phyloP scores from a whole-genome alignment of 2,797 vertebrate genomes.

The Hyperoplus lanceolatus region DNA sequence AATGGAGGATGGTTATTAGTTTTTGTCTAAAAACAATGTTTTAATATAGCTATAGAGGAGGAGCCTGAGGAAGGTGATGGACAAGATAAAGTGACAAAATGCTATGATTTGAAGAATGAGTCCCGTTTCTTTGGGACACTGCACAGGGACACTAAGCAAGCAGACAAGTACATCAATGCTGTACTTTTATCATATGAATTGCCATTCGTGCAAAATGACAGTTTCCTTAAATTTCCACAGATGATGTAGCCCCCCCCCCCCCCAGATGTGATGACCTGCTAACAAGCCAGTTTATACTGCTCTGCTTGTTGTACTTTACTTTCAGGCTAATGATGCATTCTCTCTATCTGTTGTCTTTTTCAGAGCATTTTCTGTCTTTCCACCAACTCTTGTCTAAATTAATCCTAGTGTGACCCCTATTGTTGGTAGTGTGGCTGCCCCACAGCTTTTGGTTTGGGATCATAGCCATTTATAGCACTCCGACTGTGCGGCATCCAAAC shows the following conservation, averaged over 20 bases:
- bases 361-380: slow-evolving; percentile 23
- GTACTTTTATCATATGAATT: neutral
- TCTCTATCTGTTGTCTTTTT: slow-evolving; percentile 35
- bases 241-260: neutral
- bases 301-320: slow-evolving; percentile 26
- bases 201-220: slow-evolving; percentile 11
- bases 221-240: slow-evolving; percentile 18
- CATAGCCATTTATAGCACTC: slow-evolving; percentile 64
- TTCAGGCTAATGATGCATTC: slow-evolving; percentile 17
- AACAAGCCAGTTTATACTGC: slow-evolving; percentile 14
- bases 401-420: slow-evolving; percentile 48
- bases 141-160: neutral
- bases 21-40: neutral
- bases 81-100: neutral
- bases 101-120: slow-evolving; percentile 3
- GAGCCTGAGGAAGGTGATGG: neutral
- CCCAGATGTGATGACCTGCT: slow-evolving; percentile 18
- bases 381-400: slow-evolving; percentile 25
- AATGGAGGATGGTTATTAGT: neutral
- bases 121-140: neutral
- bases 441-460: slow-evolving; percentile 50
- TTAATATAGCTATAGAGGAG: too few species aligned
- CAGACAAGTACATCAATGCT: neutral
- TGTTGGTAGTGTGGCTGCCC: slow-evolving; percentile 32
- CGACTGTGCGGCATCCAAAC: slow-evolving; percentile 55